Percentiles rank a stretch among this genome's conserved stretches.
Evolutionary conservation across 2,113 vertebrate genomes (phyloP).

Genomic region (Hemibagrus wyckioides): DNA sequence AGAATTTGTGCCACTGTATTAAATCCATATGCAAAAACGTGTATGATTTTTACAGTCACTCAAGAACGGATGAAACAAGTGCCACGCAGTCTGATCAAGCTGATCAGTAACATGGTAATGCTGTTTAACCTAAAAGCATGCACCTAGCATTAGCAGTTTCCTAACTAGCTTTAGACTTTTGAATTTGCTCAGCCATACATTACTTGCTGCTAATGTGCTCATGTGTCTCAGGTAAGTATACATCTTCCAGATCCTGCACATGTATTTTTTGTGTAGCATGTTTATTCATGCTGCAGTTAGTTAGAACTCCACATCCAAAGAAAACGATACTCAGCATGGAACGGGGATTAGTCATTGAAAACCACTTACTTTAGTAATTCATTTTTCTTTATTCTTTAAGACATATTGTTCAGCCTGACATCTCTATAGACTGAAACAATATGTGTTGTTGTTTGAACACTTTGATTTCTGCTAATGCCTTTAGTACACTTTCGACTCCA

Average conservation of each 20-base stretch:
- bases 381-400: not conserved
- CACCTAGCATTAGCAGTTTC: not conserved
- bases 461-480: not conserved
- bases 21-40: not conserved
- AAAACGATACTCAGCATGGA: not conserved
- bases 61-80: not conserved
- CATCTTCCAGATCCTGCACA: not conserved
- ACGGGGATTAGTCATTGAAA: not conserved
- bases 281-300: not conserved
- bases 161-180: not conserved
- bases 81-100: not conserved
- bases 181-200: not conserved
- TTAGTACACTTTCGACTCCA: not conserved
- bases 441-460: not conserved
- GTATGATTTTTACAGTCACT: not conserved
- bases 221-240: not conserved
- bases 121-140: not conserved
- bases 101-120: not conserved
- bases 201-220: no score
- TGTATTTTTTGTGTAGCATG: not conserved
- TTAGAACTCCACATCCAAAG: not conserved
- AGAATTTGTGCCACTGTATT: not conserved
- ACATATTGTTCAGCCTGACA: not conserved
- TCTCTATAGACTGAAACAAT: not conserved
- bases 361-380: not conserved